A percentile compares a stretch with the other conserved stretches of the same genome.
Conservation (phyloP, 2,797 vertebrate species). For the Vultur gryphus region DNA sequence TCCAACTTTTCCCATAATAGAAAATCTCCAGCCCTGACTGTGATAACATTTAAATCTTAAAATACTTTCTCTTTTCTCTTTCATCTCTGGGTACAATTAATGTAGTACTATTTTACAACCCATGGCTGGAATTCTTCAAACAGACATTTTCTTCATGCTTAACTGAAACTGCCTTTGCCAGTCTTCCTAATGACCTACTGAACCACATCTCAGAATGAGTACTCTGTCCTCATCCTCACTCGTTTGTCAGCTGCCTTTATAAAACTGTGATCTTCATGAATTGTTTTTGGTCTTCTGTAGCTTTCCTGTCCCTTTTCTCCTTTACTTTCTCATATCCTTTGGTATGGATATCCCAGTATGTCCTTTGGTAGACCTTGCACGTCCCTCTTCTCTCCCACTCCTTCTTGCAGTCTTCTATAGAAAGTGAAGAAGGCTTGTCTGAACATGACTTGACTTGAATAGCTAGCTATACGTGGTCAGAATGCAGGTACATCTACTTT, state of each 20-base stretch:
- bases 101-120: background rate
- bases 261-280: background rate
- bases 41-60: slow-evolving; percentile 5
- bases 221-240: background rate
- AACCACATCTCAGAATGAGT: background rate
- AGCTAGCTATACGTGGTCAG: background rate
- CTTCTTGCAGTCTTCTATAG: background rate
- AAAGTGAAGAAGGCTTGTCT: background rate
- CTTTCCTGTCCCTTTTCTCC: background rate
- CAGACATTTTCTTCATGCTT: background rate
- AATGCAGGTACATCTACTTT: background rate
- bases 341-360: background rate
- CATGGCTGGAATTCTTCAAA: background rate
- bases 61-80: slow-evolving; percentile 4
- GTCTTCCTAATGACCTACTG: background rate
- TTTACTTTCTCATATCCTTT: background rate
- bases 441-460: background rate
- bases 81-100: slow-evolving; percentile 1
- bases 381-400: background rate
- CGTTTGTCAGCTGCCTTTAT: background rate
- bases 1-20: background rate
- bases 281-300: background rate
- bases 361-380: background rate
- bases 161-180: background rate
- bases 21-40: background rate